Conservation (phyloP, 2,888 invertebrate genomes). For the Neoscelio sp. region DNA sequence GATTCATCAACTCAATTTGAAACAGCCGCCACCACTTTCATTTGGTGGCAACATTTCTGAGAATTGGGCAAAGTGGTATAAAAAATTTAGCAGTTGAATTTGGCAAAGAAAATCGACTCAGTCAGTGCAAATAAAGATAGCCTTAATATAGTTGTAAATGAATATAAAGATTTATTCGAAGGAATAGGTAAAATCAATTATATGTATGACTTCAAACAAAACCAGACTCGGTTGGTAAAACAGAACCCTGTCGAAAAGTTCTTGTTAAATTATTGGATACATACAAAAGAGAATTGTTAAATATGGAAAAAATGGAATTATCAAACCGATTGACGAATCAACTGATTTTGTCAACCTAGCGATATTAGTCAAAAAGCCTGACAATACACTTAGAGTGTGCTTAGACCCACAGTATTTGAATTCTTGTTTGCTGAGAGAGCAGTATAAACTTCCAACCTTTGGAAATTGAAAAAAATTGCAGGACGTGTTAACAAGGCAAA, state of each 20-base stretch:
- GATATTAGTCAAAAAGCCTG: conserved; percentile 58
- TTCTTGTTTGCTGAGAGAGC: conserved; percentile 16
- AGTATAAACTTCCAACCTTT: conserved; percentile 35
- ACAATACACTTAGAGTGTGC: conserved; percentile 21
- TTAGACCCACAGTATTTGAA: conserved; percentile 49
- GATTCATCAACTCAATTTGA: too few species aligned
- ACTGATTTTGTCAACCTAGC: conserved; percentile 61
- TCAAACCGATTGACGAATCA: conserved; percentile 44
- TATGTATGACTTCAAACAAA: conserved; percentile 61
- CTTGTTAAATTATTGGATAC: conserved; percentile 29
- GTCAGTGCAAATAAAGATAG: background rate
- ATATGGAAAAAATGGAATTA: conserved; percentile 50
- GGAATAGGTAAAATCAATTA: conserved; percentile 54
- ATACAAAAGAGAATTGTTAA: conserved; percentile 11
- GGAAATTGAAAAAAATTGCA: conserved; percentile 41
- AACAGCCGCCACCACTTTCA: background rate
- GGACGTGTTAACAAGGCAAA: conserved; percentile 3
- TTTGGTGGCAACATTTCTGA: background rate
- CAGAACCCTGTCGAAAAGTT: conserved; percentile 41
- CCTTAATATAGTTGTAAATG: too few species aligned
- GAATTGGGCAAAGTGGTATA: background rate
- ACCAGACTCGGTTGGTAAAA: conserved; percentile 8
- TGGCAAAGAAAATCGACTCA: conserved; percentile 31
- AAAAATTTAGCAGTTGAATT: conserved; percentile 35
- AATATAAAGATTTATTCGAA: too few species aligned